Base-by-base conservation (phyloP, 2,888 invertebrate species). In the Ceraclea dissimilis region DNA sequence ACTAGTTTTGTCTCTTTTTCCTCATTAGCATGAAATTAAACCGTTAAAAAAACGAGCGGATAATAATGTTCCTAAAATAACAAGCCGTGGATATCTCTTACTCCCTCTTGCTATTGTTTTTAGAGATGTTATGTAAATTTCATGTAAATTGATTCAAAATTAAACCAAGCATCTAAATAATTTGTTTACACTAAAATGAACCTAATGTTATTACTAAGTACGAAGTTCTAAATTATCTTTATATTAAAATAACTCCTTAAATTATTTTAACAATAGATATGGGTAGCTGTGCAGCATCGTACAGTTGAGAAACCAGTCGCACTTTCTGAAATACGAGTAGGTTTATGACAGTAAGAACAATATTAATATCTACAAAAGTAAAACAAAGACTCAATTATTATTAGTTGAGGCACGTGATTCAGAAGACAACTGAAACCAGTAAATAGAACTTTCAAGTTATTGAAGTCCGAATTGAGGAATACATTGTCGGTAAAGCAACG, bases 151-250 rank as follows among this genome's bases (percentile, higher is more conserved):
- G 21, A 47, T 47, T 18, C 4, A 13, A 47, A 47, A 47, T 47
- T 18, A 47, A 47, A 20, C 21, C 18, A 19, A 47, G 47, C 47
- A 19, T 47, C 21, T 19, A 47, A 47, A 47, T 20, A 47, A 18
- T 47, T 47, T 47, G 47, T 47, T 47, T 47, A 39, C 39, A 39
- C 16, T 39, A 39, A 39, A 39, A 39, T 34, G 49, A 39, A 39
- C 22, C 21, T 19, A 22, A 10, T 33, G 26, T 31, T 50, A 50
- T 31, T 33, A 18, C 26, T 11, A 17, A 19, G 48, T n/a, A n/a
- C 10, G n/a, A 16, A 47, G 2, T n/a, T 18, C 18, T 18, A 2
- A n/a, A 47, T 47, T 47, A n/a, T 19, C 20, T 16, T 46, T 46
- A 19, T n/a, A 11, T 46, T 46, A 11, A 46, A 26, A 26, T 10